Percentiles rank a stretch among this genome's conserved stretches.
Conservation (phyloP, 1,140 invertebrate genomes). For the Scaptomyza graminum region DNA sequence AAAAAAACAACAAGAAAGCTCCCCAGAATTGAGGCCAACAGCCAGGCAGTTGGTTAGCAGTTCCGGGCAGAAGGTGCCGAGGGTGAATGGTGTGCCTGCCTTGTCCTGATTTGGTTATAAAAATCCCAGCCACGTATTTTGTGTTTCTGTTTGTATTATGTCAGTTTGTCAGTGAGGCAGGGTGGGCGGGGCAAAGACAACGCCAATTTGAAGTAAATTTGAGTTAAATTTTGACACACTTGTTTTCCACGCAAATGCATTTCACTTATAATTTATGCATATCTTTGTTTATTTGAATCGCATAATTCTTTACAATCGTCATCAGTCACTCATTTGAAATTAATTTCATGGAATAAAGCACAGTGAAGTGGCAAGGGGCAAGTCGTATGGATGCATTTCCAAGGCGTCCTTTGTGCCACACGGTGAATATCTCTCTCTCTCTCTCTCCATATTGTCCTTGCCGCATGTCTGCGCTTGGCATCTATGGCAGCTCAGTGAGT, state of each 20-base stretch:
- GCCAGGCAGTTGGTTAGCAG: conserved; percentile 22
- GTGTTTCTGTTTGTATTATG: conserved; percentile 10
- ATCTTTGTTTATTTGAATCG: conserved; percentile 8
- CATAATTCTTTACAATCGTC: conserved; percentile 52
- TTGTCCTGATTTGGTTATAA: conserved; percentile 81
- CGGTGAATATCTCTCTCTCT: not conserved
- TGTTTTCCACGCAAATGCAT: conserved; percentile 65
- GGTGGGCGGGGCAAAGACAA: conserved; percentile 10
- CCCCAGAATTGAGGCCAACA: conserved; percentile 54
- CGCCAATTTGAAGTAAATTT: not conserved
- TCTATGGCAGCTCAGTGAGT: conserved; percentile 33
- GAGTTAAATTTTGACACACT: not conserved
- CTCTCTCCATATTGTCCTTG: conserved; percentile 20
- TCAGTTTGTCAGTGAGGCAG: conserved; percentile 14
- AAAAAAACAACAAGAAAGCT: no score
- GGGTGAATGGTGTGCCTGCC: no score
- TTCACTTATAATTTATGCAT: conserved; percentile 62
- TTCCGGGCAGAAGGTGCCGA: not conserved
- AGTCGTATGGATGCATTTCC: not conserved
- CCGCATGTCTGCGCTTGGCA: conserved; percentile 50
- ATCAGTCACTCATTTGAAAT: conserved; percentile 75
- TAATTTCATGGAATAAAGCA: conserved; percentile 74
- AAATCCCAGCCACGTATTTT: conserved; percentile 71
- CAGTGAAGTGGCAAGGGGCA: not conserved
- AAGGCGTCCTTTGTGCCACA: conserved; percentile 1